Evolutionary conservation across 1,140 invertebrate species (phyloP).

Genomic region (Lineus longissimus): DNA sequence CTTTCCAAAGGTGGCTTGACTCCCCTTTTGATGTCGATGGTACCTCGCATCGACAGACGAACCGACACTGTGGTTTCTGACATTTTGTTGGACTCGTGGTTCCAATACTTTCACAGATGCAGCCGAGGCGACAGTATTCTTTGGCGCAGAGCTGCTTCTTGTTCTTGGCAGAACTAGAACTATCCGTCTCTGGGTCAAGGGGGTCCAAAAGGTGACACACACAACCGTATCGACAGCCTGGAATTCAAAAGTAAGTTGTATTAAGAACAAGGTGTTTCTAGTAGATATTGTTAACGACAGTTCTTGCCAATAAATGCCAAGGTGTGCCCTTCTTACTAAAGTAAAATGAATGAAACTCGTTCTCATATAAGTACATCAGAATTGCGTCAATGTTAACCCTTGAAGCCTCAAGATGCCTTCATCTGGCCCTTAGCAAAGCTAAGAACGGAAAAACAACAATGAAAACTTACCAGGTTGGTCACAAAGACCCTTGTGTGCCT

Average conservation of each 20-base stretch:
- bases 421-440: too few species aligned
- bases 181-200: constrained; percentile 11
- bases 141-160: constrained; percentile 31
- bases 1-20: constrained; percentile 6
- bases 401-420: too few species aligned
- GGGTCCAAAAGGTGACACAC: constrained; percentile 44
- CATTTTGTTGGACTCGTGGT: constrained; percentile 13
- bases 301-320: too few species aligned
- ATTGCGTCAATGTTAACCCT: too few species aligned
- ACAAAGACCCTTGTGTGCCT: constrained; percentile 16
- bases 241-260: not conserved
- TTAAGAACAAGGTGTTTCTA: too few species aligned
- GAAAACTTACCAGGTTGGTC: constrained; percentile 26
- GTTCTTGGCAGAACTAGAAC: constrained; percentile 8
- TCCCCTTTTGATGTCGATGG: constrained; percentile 18
- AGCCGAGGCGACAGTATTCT: constrained; percentile 45
- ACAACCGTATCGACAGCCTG: constrained; percentile 47
- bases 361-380: too few species aligned
- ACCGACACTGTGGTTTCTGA: constrained; percentile 42
- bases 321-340: too few species aligned
- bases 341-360: too few species aligned
- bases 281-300: too few species aligned
- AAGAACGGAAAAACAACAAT: not conserved
- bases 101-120: constrained; percentile 46
- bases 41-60: constrained; percentile 45